Evolutionary conservation across 2,113 vertebrate genomes (phyloP), one percentile per base, ranked within the genome.

Genomic region (Pithys albifrons): DNA sequence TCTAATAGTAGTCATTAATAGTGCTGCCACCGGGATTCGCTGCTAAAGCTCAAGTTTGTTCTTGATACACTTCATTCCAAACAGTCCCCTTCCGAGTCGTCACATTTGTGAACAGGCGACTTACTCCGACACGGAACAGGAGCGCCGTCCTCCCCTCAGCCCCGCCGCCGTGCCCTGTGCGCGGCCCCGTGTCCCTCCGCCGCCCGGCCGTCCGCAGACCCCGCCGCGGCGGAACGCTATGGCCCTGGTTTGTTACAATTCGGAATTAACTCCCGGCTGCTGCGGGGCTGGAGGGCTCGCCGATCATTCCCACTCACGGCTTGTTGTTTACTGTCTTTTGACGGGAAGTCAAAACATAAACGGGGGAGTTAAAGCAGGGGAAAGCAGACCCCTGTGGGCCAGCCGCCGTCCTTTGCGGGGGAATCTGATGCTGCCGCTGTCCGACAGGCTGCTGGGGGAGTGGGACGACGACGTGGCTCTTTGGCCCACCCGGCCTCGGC

Each of bases 181-280:
- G 46, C n/a, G 10, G 20, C 6, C 22, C n/a, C 55, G 16, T 41
- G 59, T 62, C 33, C 23, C 31, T 31, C 41, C 4, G 24, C 58
- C 37, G 25, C 49, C 41, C 33, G n/a, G 22, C 35, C 23, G 27
- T 41, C 52, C 46, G 33, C 66, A 22, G 27, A 52, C 11, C 48
- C 39, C 18, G 19, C 4, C 19, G 33, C 55, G 2, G 29, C 14
- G 16, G 12, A 35, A 2, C 14, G 10, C 67, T 1, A 0, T 6
- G 24, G 2, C 43, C 28, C 22, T 0, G 57, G 25, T 27, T 67
- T 20, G 7, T 1, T 16, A 20, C 33, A 16, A 2, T 12, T 17
- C 27, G 25, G 35, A 43, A 41, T 35, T 2, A 66, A n/a, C 23
- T 45, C 27, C 67, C 4, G 65, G 17, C 39, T 55, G 78, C 55